Conservation (phyloP, 2,888 invertebrate species). For the Ceraclea dissimilis region DNA sequence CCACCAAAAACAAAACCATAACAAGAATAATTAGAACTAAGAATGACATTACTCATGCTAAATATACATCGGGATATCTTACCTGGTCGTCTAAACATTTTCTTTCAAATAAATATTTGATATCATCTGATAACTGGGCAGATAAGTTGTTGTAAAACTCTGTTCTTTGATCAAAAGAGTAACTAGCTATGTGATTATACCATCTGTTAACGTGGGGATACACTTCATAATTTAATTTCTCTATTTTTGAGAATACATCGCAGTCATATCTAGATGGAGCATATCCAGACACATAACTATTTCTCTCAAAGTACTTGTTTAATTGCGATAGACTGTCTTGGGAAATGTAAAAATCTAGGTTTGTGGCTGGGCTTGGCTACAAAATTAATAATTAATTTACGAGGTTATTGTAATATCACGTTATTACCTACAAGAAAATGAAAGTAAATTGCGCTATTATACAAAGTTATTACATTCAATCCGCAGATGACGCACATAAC, state of each 20-base stretch:
- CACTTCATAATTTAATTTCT: constrained; percentile 34
- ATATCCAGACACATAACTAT: constrained; percentile 53
- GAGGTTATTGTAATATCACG: constrained; percentile 1
- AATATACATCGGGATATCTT: constrained; percentile 23
- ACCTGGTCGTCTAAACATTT: constrained; percentile 31
- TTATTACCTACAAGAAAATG: neutral
- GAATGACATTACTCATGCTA: constrained; percentile 20
- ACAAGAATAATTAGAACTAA: constrained; percentile 20
- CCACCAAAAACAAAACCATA: constrained; percentile 26
- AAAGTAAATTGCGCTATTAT: constrained; percentile 7
- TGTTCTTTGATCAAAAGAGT: constrained; percentile 45
- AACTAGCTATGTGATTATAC: constrained; percentile 56
- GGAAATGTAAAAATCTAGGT: neutral
- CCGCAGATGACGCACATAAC: neutral
- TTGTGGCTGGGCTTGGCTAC: neutral
- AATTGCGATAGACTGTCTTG: constrained; percentile 24
- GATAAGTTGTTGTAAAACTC: constrained; percentile 36
- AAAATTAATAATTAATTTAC: constrained; percentile 1
- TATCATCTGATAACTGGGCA: constrained; percentile 34
- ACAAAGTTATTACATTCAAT: neutral
- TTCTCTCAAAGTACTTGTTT: constrained; percentile 42
- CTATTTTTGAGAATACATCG: constrained; percentile 36
- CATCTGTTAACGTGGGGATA: constrained; percentile 50
- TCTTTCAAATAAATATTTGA: constrained; percentile 34
- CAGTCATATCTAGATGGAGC: constrained; percentile 46